Evolutionary conservation across 2,797 vertebrate species (phyloP).

Genomic region (Sebastes taczanowskii): DNA sequence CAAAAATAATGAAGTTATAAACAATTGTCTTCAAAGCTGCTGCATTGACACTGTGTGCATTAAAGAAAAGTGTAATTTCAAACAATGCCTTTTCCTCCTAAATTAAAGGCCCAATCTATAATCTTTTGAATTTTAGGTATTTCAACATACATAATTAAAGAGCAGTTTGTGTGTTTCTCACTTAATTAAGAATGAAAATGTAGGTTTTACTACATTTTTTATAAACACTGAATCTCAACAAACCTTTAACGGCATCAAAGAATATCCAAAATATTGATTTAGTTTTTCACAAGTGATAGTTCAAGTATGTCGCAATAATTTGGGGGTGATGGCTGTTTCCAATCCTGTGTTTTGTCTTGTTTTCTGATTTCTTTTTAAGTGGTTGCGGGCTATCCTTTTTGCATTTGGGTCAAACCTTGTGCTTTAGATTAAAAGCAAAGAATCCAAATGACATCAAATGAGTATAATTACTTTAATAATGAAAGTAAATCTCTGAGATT

Average conservation of each 20-base stretch:
- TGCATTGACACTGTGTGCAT: background rate
- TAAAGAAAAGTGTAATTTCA: background rate
- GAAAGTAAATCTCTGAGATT: background rate
- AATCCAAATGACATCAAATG: background rate
- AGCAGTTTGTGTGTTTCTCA: background rate
- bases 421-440: background rate
- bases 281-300: background rate
- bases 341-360: background rate
- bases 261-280: background rate
- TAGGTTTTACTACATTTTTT: background rate
- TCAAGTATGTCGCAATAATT: background rate
- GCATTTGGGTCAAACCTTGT: background rate
- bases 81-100: background rate
- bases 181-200: background rate
- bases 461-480: background rate
- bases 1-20: slow-evolving; percentile 30
- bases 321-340: background rate
- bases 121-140: background rate
- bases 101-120: background rate
- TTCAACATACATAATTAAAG: background rate
- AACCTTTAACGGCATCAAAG: background rate
- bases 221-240: background rate
- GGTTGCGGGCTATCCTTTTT: background rate
- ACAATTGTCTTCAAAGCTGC: background rate
- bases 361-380: background rate